Conservation (phyloP, 2,113 vertebrate genomes). For the Bubalus kerabau region DNA sequence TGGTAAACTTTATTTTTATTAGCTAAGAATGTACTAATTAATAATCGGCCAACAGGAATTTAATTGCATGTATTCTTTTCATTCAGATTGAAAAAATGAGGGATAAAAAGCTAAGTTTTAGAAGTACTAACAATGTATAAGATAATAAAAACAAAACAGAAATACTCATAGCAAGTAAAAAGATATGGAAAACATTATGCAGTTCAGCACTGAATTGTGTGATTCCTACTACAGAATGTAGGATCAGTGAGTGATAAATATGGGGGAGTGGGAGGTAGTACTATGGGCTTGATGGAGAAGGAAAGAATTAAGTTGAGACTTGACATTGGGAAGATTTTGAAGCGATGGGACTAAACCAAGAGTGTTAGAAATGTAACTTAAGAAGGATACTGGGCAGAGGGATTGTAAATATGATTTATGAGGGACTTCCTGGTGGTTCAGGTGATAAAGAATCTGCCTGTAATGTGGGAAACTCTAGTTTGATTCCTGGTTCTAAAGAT, state of each 20-base stretch:
- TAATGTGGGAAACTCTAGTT: neutral
- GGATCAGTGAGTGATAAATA: neutral
- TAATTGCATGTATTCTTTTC: neutral
- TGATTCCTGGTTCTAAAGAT: neutral
- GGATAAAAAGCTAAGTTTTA: neutral
- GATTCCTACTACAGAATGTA: neutral
- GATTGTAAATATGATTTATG: neutral
- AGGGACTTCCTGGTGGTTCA: neutral
- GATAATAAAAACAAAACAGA: neutral
- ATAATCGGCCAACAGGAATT: neutral
- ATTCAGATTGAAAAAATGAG: neutral
- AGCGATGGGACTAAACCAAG: neutral
- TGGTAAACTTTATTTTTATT: neutral
- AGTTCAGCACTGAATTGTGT: neutral
- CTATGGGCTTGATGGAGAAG: neutral
- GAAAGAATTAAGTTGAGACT: neutral
- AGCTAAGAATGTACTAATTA: slow-evolving; percentile 18
- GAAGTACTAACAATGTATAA: neutral
- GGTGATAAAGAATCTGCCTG: neutral
- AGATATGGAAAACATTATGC: neutral
- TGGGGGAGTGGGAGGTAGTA: neutral
- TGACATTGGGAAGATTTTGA: neutral
- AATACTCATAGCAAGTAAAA: neutral
- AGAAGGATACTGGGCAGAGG: neutral
- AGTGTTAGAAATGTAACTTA: neutral